Conservation (phyloP, 2,888 invertebrate species). For the Drosophila glabriapex region DNA sequence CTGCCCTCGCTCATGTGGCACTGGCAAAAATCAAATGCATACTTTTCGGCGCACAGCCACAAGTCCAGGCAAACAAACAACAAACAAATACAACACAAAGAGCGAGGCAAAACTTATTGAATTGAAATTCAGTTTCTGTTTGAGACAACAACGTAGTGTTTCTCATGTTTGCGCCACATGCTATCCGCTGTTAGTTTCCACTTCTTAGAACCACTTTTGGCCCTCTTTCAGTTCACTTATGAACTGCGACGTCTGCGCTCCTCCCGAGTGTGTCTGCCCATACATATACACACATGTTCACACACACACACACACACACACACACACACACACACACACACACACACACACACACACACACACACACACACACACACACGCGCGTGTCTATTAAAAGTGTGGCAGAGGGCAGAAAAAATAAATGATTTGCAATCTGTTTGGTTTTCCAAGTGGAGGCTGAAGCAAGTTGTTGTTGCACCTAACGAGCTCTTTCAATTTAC, state of each 20-base stretch:
- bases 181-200: conserved; percentile 19
- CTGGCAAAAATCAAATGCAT: conserved; percentile 46
- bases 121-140: conserved; percentile 55
- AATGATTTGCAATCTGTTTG: background rate
- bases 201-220: conserved; percentile 23
- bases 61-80: conserved; percentile 23
- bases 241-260: conserved; percentile 27
- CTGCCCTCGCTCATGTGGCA: background rate
- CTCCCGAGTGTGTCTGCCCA: background rate
- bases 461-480: conserved; percentile 1
- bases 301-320: background rate
- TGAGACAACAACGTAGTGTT: conserved; percentile 50
- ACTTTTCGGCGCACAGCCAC: conserved; percentile 43
- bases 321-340: background rate
- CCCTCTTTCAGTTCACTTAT: conserved; percentile 20
- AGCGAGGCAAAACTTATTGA: conserved; percentile 64
- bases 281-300: background rate
- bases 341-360: background rate
- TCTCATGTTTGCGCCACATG: conserved; percentile 38
- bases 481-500: conserved; percentile 9
- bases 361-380: background rate
- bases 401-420: background rate
- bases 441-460: background rate
- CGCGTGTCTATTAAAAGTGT: conserved; percentile 1
- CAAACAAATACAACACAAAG: conserved; percentile 21